Conservation (phyloP, 2,888 invertebrate species). For the Unio pictorum region DNA sequence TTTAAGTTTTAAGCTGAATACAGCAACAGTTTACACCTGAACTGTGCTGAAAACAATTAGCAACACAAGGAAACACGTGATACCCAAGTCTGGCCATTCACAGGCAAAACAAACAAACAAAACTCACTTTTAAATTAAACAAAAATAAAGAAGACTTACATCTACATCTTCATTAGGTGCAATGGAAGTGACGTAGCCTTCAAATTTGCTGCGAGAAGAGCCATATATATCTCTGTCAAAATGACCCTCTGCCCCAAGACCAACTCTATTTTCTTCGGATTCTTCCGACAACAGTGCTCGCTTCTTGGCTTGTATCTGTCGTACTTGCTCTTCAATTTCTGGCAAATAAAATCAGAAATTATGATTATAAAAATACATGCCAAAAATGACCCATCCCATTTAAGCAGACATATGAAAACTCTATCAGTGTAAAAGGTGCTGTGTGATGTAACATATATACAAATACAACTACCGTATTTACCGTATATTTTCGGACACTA, state of each 20-base stretch:
- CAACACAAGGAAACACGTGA: too few relatives aligned
- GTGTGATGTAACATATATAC: too few relatives aligned
- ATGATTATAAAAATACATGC: too few relatives aligned
- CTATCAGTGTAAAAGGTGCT: too few relatives aligned
- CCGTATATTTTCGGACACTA: too few relatives aligned
- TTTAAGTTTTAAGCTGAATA: too few relatives aligned
- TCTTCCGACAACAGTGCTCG: conserved; percentile 75
- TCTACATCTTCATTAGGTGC: conserved; percentile 96
- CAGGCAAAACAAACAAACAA: background rate
- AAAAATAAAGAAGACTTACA: conserved; percentile 52
- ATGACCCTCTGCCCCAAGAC: conserved; percentile 87
- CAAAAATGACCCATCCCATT: too few relatives aligned
- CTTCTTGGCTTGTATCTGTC: conserved; percentile 90
- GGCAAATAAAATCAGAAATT: conserved; percentile 59
- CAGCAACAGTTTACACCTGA: too few relatives aligned
- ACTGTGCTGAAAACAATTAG: too few relatives aligned
- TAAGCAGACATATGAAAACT: too few relatives aligned
- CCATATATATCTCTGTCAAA: conserved; percentile 97
- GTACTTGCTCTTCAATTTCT: conserved; percentile 96
- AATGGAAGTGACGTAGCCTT: conserved; percentile 96
- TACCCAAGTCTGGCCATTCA: too few relatives aligned
- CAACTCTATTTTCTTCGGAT: conserved; percentile 75
- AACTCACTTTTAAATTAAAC: background rate
- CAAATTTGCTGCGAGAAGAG: conserved; percentile 87
- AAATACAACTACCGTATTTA: too few relatives aligned